phyloP scores from a whole-genome alignment of 2,113 vertebrate species.

The Nycticorax nycticorax region DNA sequence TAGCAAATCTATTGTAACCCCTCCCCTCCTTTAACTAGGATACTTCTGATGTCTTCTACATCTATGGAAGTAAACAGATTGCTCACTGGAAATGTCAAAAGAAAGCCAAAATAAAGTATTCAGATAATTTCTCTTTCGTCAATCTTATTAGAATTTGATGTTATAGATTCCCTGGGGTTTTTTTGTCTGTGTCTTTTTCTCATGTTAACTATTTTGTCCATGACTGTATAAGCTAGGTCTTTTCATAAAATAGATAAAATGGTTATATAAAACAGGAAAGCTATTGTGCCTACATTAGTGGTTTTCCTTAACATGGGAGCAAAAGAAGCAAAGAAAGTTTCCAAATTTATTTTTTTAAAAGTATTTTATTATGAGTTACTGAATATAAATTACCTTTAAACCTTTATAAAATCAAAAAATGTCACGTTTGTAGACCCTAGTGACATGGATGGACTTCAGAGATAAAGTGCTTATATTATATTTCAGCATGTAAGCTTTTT shows the following conservation, averaged over 20 bases:
- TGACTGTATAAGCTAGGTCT: neutral
- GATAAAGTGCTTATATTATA: neutral
- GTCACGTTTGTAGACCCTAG: neutral
- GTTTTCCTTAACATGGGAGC: neutral
- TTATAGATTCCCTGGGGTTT: neutral
- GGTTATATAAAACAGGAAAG: fast-evolving
- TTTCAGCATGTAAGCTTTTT: neutral
- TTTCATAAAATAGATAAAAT: neutral
- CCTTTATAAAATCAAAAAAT: neutral
- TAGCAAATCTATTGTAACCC: neutral
- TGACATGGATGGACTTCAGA: neutral
- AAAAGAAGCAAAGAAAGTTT: neutral
- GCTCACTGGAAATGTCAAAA: neutral
- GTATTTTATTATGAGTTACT: neutral
- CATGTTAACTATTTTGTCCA: neutral
- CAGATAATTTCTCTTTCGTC: neutral
- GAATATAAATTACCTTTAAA: neutral
- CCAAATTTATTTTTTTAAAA: neutral
- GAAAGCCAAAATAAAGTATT: neutral
- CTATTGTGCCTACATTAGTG: neutral
- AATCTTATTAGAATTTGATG: neutral
- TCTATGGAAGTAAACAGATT: neutral
- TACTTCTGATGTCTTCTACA: neutral
- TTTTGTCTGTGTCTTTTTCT: neutral
- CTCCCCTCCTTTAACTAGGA: neutral